A percentile compares a stretch with the other conserved stretches of the same genome.
phyloP scores from a whole-genome alignment of 2,797 vertebrate genomes.

The Rhinatrema bivittatum region DNA sequence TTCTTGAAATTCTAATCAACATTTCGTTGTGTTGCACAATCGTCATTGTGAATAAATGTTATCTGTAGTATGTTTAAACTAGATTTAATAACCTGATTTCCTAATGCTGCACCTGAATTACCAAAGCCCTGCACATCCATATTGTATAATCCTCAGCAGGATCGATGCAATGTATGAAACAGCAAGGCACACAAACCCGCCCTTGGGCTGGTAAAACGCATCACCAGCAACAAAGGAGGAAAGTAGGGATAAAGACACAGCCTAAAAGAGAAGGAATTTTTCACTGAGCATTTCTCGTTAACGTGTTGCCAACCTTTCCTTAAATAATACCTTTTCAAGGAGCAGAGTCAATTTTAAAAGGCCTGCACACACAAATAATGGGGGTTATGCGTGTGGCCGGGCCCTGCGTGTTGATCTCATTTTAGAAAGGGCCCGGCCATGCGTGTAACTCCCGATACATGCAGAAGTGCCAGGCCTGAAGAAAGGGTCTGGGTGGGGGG shows the following conservation, averaged over 20 bases:
- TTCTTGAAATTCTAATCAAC: no score
- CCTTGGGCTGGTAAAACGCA: constrained; percentile 15
- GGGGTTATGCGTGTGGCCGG: no score
- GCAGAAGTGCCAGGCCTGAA: no score
- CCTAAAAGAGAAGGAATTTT: constrained; percentile 2
- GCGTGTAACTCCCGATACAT: no score
- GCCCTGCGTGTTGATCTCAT: no score
- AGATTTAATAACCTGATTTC: background rate
- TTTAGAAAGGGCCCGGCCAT: no score
- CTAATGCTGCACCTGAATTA: constrained; percentile 11
- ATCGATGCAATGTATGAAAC: constrained; percentile 38
- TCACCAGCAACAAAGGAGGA: constrained; percentile 24
- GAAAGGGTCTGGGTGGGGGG: no score
- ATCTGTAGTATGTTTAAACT: background rate
- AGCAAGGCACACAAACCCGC: constrained; percentile 29
- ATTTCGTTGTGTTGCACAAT: background rate
- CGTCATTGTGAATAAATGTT: background rate
- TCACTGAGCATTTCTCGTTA: constrained; percentile 4
- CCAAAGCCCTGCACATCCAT: constrained; percentile 8
- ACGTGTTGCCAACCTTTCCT: constrained; percentile 6
- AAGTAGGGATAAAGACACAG: constrained; percentile 1
- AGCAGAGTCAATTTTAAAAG: no score
- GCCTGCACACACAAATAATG: no score
- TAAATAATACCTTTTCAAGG: background rate
- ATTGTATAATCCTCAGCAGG: constrained; percentile 6